phyloP scores from a whole-genome alignment of 2,888 invertebrate genomes.

The Apamea crenata region DNA sequence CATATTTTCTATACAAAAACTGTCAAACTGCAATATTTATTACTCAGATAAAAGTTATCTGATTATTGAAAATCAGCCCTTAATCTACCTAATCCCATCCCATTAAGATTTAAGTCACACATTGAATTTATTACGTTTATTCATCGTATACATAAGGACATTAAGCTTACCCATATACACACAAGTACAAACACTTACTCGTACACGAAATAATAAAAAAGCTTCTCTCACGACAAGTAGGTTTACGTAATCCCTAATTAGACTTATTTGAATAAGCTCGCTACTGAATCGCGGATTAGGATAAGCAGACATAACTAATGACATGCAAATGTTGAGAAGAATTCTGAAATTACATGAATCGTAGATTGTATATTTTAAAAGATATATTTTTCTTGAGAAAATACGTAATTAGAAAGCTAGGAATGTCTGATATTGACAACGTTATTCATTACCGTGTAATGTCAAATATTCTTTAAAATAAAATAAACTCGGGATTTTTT shows the following conservation, averaged over 20 bases:
- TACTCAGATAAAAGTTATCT: no score
- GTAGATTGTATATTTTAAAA: slow-evolving; percentile 44
- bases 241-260: slow-evolving; percentile 45
- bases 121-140: neutral
- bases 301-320: slow-evolving; percentile 37
- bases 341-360: slow-evolving; percentile 38
- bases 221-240: neutral
- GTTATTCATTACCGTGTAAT: neutral
- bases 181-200: neutral
- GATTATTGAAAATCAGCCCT: no score
- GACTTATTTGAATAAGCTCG: slow-evolving; percentile 51
- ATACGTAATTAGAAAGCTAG: neutral
- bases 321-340: slow-evolving; percentile 43
- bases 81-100: neutral
- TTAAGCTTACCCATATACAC: neutral
- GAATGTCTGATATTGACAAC: neutral
- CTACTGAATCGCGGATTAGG: slow-evolving; percentile 9
- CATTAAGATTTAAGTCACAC: neutral
- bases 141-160: no score
- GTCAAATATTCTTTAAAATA: neutral
- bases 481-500: slow-evolving; percentile 1
- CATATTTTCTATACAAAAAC: no score
- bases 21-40: no score
- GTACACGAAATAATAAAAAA: neutral
- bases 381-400: neutral